Evolutionary conservation across 2,113 vertebrate species (phyloP).

Genomic region (Percina caprodes): DNA sequence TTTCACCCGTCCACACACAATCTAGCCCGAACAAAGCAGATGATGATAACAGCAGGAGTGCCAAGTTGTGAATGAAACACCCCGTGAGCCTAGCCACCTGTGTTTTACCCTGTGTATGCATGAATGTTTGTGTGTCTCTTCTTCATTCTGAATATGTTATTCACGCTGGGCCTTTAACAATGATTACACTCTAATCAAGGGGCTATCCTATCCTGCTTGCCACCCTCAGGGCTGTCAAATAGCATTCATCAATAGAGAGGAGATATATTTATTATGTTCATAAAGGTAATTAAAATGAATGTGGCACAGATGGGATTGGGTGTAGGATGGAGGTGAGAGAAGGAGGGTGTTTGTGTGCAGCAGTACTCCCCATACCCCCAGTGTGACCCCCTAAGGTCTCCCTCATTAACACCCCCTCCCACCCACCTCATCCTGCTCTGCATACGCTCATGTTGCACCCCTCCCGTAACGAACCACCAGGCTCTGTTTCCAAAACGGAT

Average conservation of each 20-base stretch:
- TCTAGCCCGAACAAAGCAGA: conserved; percentile 70
- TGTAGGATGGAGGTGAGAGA: conserved; percentile 60
- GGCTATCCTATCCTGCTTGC: conserved; percentile 67
- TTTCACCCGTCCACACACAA: conserved; percentile 64
- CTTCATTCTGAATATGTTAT: conserved; percentile 72
- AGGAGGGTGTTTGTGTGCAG: conserved; percentile 45
- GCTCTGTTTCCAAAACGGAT: conserved; percentile 82
- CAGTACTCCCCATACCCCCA: conserved; percentile 58
- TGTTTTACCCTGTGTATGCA: conserved; percentile 35
- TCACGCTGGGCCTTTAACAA: conserved; percentile 78
- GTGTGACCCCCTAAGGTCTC: conserved; percentile 67
- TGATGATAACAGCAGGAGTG: conserved; percentile 75
- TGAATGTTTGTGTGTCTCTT: conserved; percentile 43
- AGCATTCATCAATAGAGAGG: conserved; percentile 77
- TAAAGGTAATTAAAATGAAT: conserved; percentile 81
- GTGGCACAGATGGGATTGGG: conserved; percentile 75
- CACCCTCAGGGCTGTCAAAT: conserved; percentile 76
- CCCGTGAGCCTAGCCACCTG: conserved; percentile 76
- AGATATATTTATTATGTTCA: conserved; percentile 82
- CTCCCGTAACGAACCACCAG: conserved; percentile 78
- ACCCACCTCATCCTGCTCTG: conserved; percentile 44
- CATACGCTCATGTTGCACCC: conserved; percentile 45
- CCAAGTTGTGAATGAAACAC: conserved; percentile 80
- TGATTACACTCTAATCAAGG: conserved; percentile 81
- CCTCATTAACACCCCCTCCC: conserved; percentile 72